Conservation (phyloP, 2,797 vertebrate genomes). For the Arnoldichthys spilopterus region DNA sequence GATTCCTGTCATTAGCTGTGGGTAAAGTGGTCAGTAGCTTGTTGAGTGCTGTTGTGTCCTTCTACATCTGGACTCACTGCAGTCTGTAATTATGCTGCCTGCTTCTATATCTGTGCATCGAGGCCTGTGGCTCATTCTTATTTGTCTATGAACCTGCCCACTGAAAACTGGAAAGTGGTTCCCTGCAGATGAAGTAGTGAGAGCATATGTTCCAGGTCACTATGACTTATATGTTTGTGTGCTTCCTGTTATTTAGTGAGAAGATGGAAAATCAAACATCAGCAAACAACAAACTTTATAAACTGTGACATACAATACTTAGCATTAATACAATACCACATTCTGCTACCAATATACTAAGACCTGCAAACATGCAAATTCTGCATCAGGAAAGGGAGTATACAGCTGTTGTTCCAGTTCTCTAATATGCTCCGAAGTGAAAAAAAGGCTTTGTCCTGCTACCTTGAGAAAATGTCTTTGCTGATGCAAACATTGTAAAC, state of each 20-base stretch:
- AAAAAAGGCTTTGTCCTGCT: too few species aligned
- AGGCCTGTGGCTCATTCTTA: conserved; percentile 61
- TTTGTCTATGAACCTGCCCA: conserved; percentile 51
- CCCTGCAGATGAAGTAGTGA: conserved; percentile 5
- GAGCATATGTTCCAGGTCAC: conserved; percentile 4
- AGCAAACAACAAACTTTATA: background rate
- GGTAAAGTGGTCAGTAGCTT: background rate
- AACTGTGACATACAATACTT: background rate
- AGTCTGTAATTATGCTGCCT: conserved; percentile 75
- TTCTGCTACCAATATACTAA: background rate
- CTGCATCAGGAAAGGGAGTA: too few species aligned
- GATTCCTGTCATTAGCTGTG: conserved; percentile 25
- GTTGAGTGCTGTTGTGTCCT: conserved; percentile 11
- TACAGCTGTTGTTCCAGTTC: too few species aligned
- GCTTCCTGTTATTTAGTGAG: background rate
- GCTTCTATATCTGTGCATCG: conserved; percentile 70
- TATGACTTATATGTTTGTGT: conserved; percentile 27
- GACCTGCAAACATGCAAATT: too few species aligned
- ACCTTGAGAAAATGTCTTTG: too few species aligned
- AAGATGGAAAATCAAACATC: background rate
- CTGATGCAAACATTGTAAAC: too few species aligned
- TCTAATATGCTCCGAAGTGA: too few species aligned
- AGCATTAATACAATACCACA: too few species aligned
- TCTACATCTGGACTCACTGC: conserved; percentile 55
- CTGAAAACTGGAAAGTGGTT: conserved; percentile 36